These are phyloP conservation scores for Mandrillus leucophaeus DNA, from an alignment of 2,113 vertebrate species.

Conservation along the genomic window DNA sequence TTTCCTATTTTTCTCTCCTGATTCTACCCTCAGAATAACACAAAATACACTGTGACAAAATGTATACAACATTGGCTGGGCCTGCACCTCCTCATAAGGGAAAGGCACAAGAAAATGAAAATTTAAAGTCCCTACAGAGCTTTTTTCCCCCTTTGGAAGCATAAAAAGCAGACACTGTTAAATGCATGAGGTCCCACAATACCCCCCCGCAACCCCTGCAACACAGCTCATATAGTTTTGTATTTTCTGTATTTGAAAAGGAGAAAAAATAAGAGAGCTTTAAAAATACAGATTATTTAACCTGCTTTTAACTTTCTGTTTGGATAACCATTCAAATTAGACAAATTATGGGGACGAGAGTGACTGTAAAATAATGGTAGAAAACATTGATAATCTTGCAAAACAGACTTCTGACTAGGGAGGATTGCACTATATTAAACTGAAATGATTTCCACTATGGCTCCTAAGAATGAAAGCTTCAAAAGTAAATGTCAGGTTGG, in stretches of 20 bases:
- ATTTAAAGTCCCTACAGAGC: not conserved
- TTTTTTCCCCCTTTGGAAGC: not conserved
- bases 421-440: not conserved
- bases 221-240: not conserved
- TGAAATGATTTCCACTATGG: not conserved
- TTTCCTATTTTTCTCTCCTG: not conserved
- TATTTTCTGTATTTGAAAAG: constrained; percentile 20
- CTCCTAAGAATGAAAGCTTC: not conserved
- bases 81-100: not conserved
- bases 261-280: not conserved
- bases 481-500: not conserved
- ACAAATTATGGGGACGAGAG: not conserved
- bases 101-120: constrained; percentile 26
- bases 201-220: not conserved
- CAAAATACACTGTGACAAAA: constrained; percentile 43
- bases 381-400: not conserved
- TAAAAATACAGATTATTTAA: not conserved
- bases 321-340: constrained; percentile 23
- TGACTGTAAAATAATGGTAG: not conserved
- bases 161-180: constrained; percentile 19
- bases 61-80: not conserved
- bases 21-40: not conserved
- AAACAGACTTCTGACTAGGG: not conserved
- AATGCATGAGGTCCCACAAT: not conserved
- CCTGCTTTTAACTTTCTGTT: not conserved